Evolutionary conservation across 1,140 invertebrate species (phyloP).

Genomic region (Drosophila sproati): DNA sequence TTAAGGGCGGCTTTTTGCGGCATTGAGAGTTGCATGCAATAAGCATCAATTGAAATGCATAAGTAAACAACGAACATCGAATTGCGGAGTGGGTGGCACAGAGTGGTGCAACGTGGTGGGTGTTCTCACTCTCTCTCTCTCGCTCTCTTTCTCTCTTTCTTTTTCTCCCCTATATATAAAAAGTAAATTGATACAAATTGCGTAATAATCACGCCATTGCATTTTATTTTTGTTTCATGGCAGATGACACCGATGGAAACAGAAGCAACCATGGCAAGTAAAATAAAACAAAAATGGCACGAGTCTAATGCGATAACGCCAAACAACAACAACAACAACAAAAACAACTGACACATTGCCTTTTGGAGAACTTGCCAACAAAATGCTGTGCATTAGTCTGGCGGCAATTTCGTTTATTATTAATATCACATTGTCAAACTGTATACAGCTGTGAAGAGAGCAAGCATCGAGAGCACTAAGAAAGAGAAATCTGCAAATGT

Average conservation of each 20-base stretch:
- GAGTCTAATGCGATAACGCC: conserved; percentile 32
- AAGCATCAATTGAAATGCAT: conserved; percentile 68
- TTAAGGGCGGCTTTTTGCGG: conserved; percentile 22
- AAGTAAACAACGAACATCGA: conserved; percentile 61
- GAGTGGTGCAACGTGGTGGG: not conserved
- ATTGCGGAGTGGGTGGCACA: not conserved
- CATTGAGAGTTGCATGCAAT: conserved; percentile 26
- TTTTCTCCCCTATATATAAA: not conserved
- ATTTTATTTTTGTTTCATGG: conserved; percentile 62
- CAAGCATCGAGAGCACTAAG: not conserved
- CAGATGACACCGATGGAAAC: conserved; percentile 10
- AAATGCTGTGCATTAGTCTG: conserved; percentile 42
- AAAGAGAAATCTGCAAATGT: not conserved
- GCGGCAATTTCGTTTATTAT: conserved; percentile 42
- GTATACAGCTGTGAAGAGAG: conserved; percentile 15
- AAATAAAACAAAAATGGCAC: conserved; percentile 24
- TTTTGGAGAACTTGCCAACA: conserved; percentile 25
- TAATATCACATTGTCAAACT: conserved; percentile 51
- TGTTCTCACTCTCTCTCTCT: not conserved
- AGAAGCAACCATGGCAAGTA: conserved; percentile 18
- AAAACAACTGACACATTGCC: conserved; percentile 16
- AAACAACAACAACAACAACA: conserved; percentile 8
- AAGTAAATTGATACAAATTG: conserved; percentile 81
- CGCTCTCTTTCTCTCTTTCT: not conserved
- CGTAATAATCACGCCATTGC: conserved; percentile 79